Conservation (phyloP, 1,140 invertebrate genomes). For the Bradysia coprophila region DNA sequence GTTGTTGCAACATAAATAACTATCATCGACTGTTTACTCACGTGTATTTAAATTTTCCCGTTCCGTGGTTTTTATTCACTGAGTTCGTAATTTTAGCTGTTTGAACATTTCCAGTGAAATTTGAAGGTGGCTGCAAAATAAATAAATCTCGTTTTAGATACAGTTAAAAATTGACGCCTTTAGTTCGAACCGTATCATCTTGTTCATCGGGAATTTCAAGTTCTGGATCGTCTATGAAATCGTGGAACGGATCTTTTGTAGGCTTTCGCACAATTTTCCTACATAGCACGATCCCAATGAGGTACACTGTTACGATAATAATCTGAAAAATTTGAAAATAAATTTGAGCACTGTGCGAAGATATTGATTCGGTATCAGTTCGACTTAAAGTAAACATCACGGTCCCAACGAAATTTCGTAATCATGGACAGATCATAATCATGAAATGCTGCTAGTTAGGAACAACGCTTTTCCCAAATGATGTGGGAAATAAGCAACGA, state of each 20-base stretch:
- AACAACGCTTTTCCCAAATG: too few relatives aligned
- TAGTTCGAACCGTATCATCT: not conserved
- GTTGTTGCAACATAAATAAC: not conserved
- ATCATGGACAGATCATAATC: too few relatives aligned
- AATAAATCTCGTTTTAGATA: not conserved
- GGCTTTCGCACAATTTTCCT: too few relatives aligned
- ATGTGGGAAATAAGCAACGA: too few relatives aligned
- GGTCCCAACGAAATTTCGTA: too few relatives aligned
- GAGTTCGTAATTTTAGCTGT: conserved; percentile 19
- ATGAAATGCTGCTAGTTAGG: too few relatives aligned
- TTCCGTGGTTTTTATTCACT: conserved; percentile 14
- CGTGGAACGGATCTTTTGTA: not conserved
- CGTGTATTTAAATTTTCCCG: conserved; percentile 21
- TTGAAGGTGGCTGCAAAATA: conserved; percentile 14
- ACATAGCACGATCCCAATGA: too few relatives aligned
- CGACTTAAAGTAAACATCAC: too few relatives aligned
- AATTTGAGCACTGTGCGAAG: too few relatives aligned
- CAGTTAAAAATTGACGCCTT: not conserved
- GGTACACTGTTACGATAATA: too few relatives aligned
- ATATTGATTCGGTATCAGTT: too few relatives aligned
- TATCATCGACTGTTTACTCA: conserved; percentile 4
- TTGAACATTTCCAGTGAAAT: conserved; percentile 18
- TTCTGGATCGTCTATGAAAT: not conserved
- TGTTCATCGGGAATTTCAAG: not conserved
- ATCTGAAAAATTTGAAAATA: too few relatives aligned